phyloP scores from a whole-genome alignment of 2,113 vertebrate genomes.

The Ictalurus furcatus region DNA sequence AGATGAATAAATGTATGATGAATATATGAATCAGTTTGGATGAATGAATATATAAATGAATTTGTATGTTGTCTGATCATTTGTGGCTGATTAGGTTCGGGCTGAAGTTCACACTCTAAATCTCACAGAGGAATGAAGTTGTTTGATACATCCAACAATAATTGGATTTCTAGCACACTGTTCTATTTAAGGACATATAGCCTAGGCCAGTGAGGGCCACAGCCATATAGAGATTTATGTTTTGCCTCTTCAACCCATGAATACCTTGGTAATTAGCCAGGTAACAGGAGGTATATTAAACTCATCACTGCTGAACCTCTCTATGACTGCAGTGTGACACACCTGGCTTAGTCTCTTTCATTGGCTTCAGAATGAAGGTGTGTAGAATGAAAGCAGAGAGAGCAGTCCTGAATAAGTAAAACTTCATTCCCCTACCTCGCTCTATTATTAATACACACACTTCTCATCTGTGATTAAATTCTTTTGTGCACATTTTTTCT shows the following conservation, averaged over 20 bases:
- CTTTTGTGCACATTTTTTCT: slow-evolving; percentile 76
- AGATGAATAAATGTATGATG: background rate
- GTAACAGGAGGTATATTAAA: background rate
- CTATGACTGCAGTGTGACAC: background rate
- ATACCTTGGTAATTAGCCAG: background rate
- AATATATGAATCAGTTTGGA: background rate
- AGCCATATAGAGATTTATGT: background rate
- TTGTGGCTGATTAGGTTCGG: background rate
- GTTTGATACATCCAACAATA: background rate
- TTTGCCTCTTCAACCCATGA: background rate
- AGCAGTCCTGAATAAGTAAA: slow-evolving; percentile 80
- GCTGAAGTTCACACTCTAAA: slow-evolving; percentile 9
- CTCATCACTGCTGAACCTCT: background rate
- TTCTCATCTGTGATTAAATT: slow-evolving; percentile 80
- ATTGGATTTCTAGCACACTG: background rate
- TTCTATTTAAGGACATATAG: background rate
- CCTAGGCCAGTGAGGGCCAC: background rate
- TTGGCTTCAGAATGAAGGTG: slow-evolving; percentile 60
- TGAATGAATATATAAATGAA: background rate
- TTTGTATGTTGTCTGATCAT: background rate
- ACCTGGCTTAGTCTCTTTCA: background rate
- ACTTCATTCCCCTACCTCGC: slow-evolving; percentile 76
- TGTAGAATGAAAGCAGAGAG: slow-evolving; percentile 64
- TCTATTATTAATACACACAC: slow-evolving; percentile 80
- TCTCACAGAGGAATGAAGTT: slow-evolving; percentile 34